Evolutionary conservation across 2,797 vertebrate genomes (phyloP), one percentile per base, ranked within the genome.

Genomic region (Todus mexicanus): DNA sequence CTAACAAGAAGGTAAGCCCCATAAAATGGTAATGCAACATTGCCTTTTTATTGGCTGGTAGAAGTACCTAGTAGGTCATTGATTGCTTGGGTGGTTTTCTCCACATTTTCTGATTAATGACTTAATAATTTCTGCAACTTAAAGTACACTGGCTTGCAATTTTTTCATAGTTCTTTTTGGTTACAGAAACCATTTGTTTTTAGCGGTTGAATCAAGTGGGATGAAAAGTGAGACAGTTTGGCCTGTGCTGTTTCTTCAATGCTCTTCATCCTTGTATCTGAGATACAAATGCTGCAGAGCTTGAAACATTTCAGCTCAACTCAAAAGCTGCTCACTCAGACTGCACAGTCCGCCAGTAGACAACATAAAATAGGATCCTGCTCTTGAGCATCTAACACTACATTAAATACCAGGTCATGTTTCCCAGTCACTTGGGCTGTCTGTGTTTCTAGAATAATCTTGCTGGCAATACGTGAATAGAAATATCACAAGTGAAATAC

Each of bases 1-100:
- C 98, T 99, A 59, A 99, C 99, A 3, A 98, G 99, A 97, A 99
- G 99, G 99, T 99, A 98, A 96, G 98, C 94, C 60, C 84, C 50
- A 8, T 26, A 2, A 65, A 75, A 4, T 7, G 19, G 13, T 14
- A 7, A 7, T 10, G 42, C 15, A 1, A 5, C 3, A 1, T 42
- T 70, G 40, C 31, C 37, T 71, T 81, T 77, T 31, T 40, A 4
- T 45, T 2, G 1, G 29, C 31, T 33, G 13, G 53, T 50, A 53
- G 72, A 25, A 22, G 3, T 69, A 3, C 26, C 7, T 20, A 14
- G 29, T 51, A 45, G 35, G 66, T 50, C 22, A 3, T 56, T 63
- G 35, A 3, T 56, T 63, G 35, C 48, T 66, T 43, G n/a, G 35
- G 14, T 48, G 54, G 7, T 78, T 87, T 68, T 78, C 40, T 57